Base-by-base conservation (phyloP, 53 echinoderm and acorn worm species). In the Stichopus horrens region DNA sequence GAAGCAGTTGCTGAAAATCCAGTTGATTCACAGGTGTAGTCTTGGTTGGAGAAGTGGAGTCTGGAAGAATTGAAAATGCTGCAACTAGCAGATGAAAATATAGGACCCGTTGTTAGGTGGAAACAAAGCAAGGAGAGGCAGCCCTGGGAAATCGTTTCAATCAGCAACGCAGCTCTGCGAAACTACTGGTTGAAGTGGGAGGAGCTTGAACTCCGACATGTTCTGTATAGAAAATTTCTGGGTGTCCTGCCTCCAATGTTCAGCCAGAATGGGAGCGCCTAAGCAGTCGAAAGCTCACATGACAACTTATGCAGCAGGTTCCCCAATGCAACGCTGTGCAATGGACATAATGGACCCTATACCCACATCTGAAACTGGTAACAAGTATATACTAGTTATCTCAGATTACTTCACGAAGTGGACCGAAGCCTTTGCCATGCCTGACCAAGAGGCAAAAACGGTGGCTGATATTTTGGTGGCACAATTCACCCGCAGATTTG, bases 101-200 rank as follows among this genome's bases (percentile, higher is more conserved):
- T 83, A 9, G 18, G 21, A 20, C 58, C 37, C 7, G 21, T 83
- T 20, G 18, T 59, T 8, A 22, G 51, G 37, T 86, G 86, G 65
- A 86, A 86, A 23, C 5, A 23, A 23, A 23, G 52, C 7, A 11
- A 63, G 20, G 23, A 21, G 71, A 86, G 52, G 66, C 86, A 63
- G 8, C 23, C 66, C 0, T 86, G 66, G 5, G 68, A 86, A 23
- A 21, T 20, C 16, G 71, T 86, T 8, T 21, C 86, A 8, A 22
- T 21, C 23, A 51, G 22, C 60, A 63, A 67, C 21, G 22, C 5
- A 5, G 22, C 86, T 37, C 21, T 53, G 23, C 20, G 52, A 52
- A 58, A 88, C 20, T 88, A 88, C 2, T 90, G 90, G 90, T 80
- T 90, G 21, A 59, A 81, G 13, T 92, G 92, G 92, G 74, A 86